phyloP scores from a whole-genome alignment of 1,140 invertebrate genomes.

The Scylla paramamosain region DNA sequence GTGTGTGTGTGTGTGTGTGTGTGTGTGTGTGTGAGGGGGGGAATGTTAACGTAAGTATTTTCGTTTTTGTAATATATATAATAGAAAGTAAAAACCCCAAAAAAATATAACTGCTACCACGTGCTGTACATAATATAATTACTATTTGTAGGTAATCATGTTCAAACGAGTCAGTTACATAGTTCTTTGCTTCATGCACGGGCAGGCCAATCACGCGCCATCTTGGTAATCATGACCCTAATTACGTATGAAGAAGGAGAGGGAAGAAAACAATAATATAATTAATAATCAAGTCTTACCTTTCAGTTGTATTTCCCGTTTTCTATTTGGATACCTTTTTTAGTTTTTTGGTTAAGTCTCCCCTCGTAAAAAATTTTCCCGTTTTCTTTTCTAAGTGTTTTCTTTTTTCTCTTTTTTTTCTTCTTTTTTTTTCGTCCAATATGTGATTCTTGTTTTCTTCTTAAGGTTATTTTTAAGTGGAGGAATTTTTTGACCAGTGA shows the following conservation, averaged over 20 bases:
- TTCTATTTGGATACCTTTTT: too few species aligned
- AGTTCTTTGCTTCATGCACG: neutral
- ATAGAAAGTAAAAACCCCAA: neutral
- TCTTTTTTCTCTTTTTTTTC: neutral
- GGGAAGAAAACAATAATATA: neutral
- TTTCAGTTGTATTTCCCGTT: too few species aligned
- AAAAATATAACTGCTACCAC: neutral
- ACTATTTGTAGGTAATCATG: neutral
- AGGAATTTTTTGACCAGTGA: too few species aligned
- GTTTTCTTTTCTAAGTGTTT: neutral
- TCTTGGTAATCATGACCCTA: neutral
- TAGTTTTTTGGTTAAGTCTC: too few species aligned
- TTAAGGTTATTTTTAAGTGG: too few species aligned
- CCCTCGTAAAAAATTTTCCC: neutral
- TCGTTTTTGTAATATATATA: slow-evolving; percentile 24
- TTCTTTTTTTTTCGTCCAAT: neutral
- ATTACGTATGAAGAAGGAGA: neutral
- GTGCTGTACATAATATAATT: neutral
- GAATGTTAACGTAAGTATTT: slow-evolving; percentile 8
- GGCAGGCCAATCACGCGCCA: neutral
- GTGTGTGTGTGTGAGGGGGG: too few species aligned
- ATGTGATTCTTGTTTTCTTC: neutral
- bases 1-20: too few species aligned
- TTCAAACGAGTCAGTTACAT: neutral
- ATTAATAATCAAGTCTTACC: neutral